These are phyloP conservation scores for Pachydiplax longipennis DNA, from an alignment of 2,888 invertebrate species.

Conservation along the genomic window DNA sequence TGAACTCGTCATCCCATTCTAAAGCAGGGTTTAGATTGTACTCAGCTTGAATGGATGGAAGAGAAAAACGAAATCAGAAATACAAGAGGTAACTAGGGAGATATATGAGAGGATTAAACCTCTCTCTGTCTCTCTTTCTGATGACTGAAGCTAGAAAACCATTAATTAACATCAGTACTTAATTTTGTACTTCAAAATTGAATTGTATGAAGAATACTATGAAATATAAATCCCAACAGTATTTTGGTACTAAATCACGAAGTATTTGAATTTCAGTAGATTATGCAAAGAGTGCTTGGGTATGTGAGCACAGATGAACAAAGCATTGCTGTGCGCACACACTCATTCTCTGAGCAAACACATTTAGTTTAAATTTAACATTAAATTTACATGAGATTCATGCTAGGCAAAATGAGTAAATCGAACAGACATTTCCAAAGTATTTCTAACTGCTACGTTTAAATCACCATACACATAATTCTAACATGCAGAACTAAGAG, in stretches of 20 bases:
- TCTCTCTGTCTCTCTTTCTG: background rate
- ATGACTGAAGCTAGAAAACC: background rate
- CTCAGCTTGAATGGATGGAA: constrained; percentile 87
- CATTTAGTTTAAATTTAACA: background rate
- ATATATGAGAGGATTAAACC: constrained; percentile 3
- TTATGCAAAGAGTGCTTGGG: too few relatives aligned
- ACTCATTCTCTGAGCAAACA: background rate
- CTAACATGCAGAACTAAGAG: background rate
- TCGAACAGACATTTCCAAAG: background rate
- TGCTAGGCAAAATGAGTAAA: background rate
- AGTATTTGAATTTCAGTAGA: background rate
- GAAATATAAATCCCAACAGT: too few relatives aligned
- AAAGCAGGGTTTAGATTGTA: constrained; percentile 99
- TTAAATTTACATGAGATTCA: background rate
- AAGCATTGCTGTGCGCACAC: background rate
- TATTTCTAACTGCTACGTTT: background rate
- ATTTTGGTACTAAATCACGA: too few relatives aligned
- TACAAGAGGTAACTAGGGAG: constrained; percentile 15
- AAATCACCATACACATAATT: background rate
- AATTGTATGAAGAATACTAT: too few relatives aligned
- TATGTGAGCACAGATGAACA: too few relatives aligned
- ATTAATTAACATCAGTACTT: background rate
- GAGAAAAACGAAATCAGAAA: constrained; percentile 60
- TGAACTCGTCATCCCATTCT: constrained; percentile 99
- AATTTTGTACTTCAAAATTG: background rate